Conservation (phyloP, 2,113 vertebrate genomes). For the Dasyurus viverrinus region DNA sequence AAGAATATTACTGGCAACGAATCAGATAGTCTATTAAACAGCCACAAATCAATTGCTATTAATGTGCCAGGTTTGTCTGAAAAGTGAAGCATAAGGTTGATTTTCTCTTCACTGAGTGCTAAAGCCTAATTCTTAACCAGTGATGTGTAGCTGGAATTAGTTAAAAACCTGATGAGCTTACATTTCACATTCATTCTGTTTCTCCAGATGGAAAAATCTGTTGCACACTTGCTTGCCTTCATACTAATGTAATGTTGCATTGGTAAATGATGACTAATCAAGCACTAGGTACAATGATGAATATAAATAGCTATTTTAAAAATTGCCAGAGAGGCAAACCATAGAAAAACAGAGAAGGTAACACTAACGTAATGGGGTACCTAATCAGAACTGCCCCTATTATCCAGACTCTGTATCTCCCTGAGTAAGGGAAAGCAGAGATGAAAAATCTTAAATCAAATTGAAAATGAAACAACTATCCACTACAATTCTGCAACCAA, state of each 20-base stretch:
- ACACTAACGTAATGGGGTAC: not conserved
- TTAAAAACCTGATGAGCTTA: not conserved
- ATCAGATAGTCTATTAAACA: not conserved
- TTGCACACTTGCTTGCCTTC: conserved; percentile 1
- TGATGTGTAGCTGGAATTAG: not conserved
- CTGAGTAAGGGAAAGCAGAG: not conserved
- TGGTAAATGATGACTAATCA: not conserved
- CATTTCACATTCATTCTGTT: not conserved
- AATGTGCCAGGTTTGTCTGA: not conserved
- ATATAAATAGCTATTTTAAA: not conserved
- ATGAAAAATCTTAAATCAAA: not conserved
- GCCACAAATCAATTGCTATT: conserved; percentile 19
- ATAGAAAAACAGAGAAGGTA: not conserved
- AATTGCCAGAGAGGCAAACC: not conserved
- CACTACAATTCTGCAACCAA: not conserved
- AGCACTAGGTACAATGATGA: not conserved
- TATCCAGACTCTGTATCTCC: not conserved
- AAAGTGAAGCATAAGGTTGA: not conserved
- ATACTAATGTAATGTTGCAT: not conserved
- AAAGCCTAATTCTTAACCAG: not conserved
- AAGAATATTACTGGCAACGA: conserved; percentile 13
- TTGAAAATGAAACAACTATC: not conserved
- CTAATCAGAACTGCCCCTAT: not conserved
- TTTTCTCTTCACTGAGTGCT: not conserved
- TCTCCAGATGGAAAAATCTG: conserved; percentile 3